Conservation (phyloP, 2,113 vertebrate species). For the Laticauda laticaudata region DNA sequence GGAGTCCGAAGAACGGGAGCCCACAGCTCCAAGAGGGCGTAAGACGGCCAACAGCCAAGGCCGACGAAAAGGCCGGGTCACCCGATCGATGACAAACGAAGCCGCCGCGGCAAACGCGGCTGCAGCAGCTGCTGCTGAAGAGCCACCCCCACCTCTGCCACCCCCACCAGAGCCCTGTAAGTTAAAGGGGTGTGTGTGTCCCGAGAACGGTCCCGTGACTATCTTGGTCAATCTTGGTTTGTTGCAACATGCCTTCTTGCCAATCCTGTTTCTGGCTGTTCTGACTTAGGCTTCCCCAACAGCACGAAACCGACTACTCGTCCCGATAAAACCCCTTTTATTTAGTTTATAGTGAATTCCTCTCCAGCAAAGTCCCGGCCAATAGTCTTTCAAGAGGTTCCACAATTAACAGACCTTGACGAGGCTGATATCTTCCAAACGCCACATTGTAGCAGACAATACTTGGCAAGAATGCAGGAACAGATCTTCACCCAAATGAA, state of each 20-base stretch:
- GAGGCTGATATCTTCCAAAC: too few relatives aligned
- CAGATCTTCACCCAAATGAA: too few relatives aligned
- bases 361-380: too few relatives aligned
- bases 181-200: slow-evolving; percentile 20
- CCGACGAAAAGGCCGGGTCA: slow-evolving; percentile 93
- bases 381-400: too few relatives aligned
- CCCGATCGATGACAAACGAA: slow-evolving; percentile 97
- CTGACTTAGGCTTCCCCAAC: too few relatives aligned
- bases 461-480: too few relatives aligned
- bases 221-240: neutral
- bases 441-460: too few relatives aligned
- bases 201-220: rapidly evolving
- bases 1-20: slow-evolving; percentile 93
- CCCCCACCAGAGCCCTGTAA: slow-evolving; percentile 83
- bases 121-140: slow-evolving; percentile 78
- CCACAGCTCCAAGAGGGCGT: slow-evolving; percentile 86
- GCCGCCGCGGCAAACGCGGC: slow-evolving; percentile 86
- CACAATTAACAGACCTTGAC: too few relatives aligned
- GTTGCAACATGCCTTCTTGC: neutral
- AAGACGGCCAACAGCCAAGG: slow-evolving; percentile 98
- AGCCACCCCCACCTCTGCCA: slow-evolving; percentile 76
- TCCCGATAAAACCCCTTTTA: too few relatives aligned
- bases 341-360: too few relatives aligned
- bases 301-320: too few relatives aligned
- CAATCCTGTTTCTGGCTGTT: neutral